Evolutionary conservation across 2,888 invertebrate genomes (phyloP).

Genomic region (Lissocephala sabroskyi): DNA sequence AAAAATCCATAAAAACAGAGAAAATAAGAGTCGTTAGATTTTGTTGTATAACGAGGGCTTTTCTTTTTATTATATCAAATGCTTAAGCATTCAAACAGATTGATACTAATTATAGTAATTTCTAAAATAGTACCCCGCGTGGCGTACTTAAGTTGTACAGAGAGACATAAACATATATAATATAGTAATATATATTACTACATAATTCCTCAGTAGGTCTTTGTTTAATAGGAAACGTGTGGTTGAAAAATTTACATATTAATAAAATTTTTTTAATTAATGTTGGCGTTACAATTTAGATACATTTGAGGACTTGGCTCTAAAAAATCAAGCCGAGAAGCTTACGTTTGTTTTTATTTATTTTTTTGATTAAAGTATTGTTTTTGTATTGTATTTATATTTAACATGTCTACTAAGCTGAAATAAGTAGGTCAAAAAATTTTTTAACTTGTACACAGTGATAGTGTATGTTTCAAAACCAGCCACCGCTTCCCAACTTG

Average conservation of each 20-base stretch:
- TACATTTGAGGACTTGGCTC: constrained; percentile 29
- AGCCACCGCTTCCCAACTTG: constrained; percentile 89
- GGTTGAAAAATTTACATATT: constrained; percentile 1
- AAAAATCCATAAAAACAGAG: too few species aligned
- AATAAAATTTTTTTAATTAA: constrained; percentile 8
- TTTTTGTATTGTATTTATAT: too few species aligned
- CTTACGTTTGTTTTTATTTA: constrained; percentile 3
- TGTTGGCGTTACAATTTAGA: constrained; percentile 7
- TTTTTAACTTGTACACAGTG: neutral
- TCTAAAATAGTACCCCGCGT: constrained; percentile 3
- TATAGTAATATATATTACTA: constrained; percentile 1
- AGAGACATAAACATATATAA: neutral
- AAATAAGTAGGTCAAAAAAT: too few species aligned
- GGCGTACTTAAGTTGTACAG: constrained; percentile 3
- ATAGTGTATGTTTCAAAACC: constrained; percentile 78
- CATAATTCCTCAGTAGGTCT: constrained; percentile 1
- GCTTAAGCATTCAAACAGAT: too few species aligned
- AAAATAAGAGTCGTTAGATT: too few species aligned
- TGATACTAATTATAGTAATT: too few species aligned
- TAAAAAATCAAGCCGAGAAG: constrained; percentile 27
- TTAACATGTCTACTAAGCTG: too few species aligned
- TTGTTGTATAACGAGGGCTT: too few species aligned
- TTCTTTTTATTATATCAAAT: too few species aligned
- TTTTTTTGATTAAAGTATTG: too few species aligned
- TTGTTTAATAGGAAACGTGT: neutral